Evolutionary conservation across 1,140 invertebrate species (phyloP), one percentile per base, ranked within the genome.

Genomic region (Drosophila hydei): DNA sequence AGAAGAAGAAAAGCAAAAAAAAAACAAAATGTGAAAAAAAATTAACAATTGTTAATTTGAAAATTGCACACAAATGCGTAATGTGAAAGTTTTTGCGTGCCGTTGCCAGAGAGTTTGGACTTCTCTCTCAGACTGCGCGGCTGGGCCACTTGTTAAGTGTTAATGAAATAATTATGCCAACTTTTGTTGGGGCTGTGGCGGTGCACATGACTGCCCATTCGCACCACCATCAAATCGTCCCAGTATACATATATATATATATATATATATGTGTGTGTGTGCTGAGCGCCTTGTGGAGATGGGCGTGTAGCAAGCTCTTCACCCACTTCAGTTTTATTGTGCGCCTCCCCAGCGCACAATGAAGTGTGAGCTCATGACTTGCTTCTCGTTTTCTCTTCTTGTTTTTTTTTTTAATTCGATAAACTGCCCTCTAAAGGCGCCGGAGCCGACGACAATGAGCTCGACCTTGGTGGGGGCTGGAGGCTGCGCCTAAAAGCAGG

Each of bases 81-180:
- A 88, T 88, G 84, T 69, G 78, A 87, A 87, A 87, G 81, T 87
- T 87, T 83, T 75, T 72, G 67, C 67, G 58, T 63, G 60, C 51
- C 79, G 42, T 50, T 64, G 51, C 18, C 61, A 47, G 30, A 33
- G 30, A 11, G 40, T 16, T 21, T 45, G 19, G 60, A 55, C 58
- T 47, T 51, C n/a, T n/a, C n/a, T n/a, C n/a, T n/a, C n/a, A 7
- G 18, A 3, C 12, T 38, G 8, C 42, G 25, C n/a, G 2, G 18
- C 69, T 78, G 77, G 68, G 78, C 75, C 83, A 89, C 83, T 88
- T 88, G 83, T 88, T 88, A 88, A 88, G 83, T 88, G 83, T 88
- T 88, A 88, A 88, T 88, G 83, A 88, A 88, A 88, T 88, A 88
- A 88, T 88, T 88, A 88, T 88, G 83, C 83, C 79, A 88, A 88